Conservation (phyloP, 2,113 vertebrate species). For the Bucco capensis region DNA sequence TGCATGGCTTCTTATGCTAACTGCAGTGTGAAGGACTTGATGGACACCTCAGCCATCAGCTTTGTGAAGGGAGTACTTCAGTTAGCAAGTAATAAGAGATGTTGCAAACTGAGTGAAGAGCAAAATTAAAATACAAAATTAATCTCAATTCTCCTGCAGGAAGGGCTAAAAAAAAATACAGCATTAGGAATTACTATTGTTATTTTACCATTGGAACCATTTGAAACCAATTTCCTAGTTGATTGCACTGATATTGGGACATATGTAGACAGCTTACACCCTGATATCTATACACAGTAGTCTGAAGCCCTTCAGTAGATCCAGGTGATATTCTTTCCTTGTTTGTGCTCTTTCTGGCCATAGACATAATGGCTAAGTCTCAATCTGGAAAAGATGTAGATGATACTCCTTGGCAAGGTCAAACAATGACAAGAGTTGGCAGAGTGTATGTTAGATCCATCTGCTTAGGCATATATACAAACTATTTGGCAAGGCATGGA, state of each 20-base stretch:
- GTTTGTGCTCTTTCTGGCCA: not conserved
- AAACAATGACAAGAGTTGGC: slow-evolving; percentile 17
- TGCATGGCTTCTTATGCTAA: not conserved
- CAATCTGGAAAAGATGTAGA: not conserved
- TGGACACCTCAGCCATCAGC: not conserved
- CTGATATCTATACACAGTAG: not conserved
- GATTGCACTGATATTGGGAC: not conserved
- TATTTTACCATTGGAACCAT: not conserved
- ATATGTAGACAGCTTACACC: not conserved
- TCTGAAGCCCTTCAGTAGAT: not conserved
- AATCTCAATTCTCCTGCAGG: not conserved
- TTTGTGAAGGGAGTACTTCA: not conserved
- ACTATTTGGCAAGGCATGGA: slow-evolving; percentile 41
- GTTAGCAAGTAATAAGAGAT: not conserved
- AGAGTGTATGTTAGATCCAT: not conserved
- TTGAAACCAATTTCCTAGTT: not conserved
- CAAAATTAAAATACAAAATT: not conserved
- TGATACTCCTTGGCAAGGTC: slow-evolving; percentile 41
- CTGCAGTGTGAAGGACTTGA: not conserved
- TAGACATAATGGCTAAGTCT: not conserved
- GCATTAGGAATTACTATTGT: not conserved
- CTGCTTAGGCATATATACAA: slow-evolving; percentile 54
- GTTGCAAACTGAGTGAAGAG: not conserved
- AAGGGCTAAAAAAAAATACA: not conserved
- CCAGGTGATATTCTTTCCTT: not conserved